Evolutionary conservation across 2,113 vertebrate species (phyloP).

Genomic region (Microtus montanus): DNA sequence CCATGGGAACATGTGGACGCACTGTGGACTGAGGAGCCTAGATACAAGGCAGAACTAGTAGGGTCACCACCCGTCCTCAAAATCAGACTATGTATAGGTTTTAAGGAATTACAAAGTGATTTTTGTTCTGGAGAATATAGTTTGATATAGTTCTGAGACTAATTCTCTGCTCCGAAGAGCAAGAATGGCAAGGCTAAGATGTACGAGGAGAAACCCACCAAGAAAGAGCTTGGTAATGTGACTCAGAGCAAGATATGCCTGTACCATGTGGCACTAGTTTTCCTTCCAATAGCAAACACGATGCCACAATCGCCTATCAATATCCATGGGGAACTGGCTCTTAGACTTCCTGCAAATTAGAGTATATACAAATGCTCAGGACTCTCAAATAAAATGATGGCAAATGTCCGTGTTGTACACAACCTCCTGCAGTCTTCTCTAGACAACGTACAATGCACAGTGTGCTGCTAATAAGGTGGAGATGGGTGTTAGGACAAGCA

Average conservation of each 20-base stretch:
- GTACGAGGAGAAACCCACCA: not conserved
- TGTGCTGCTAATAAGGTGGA: not conserved
- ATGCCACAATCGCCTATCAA: not conserved
- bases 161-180: not conserved
- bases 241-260: not conserved
- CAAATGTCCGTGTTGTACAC: not conserved
- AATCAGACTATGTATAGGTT: not conserved
- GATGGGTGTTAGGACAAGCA: not conserved
- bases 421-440: not conserved
- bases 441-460: not conserved
- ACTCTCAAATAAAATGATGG: not conserved
- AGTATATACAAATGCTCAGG: not conserved
- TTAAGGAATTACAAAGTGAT: not conserved
- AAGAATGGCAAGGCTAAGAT: not conserved
- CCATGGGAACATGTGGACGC: not conserved
- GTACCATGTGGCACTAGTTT: not conserved
- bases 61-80: not conserved
- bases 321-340: not conserved
- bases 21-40: not conserved
- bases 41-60: not conserved
- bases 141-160: not conserved
- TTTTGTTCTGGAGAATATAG: not conserved
- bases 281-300: not conserved
- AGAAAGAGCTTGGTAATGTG: not conserved
- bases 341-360: not conserved